phyloP scores from a whole-genome alignment of 2,113 vertebrate species.

The Misgurnus anguillicaudatus region DNA sequence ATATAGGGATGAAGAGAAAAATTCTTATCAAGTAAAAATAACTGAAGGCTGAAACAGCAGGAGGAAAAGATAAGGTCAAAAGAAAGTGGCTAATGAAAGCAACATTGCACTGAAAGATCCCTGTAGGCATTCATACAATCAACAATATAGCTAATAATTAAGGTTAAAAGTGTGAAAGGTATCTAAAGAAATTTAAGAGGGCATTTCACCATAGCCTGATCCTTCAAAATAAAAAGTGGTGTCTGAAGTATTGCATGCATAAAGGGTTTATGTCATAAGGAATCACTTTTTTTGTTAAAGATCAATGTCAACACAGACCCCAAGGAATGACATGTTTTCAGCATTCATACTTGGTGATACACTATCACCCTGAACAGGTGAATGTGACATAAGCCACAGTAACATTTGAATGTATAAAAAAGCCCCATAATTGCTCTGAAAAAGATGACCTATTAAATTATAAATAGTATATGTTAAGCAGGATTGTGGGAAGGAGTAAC shows the following conservation, averaged over 20 bases:
- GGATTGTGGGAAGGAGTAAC: no score
- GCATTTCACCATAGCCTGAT: not conserved
- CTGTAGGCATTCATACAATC: not conserved
- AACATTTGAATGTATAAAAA: conserved; percentile 2
- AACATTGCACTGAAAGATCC: not conserved
- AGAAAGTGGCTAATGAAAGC: conserved; percentile 24
- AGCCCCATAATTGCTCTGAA: not conserved
- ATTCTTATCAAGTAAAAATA: not conserved
- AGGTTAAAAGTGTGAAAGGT: not conserved
- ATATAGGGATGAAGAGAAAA: not conserved
- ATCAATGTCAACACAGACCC: no score
- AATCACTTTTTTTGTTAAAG: not conserved
- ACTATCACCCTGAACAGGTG: not conserved
- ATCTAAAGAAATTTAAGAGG: not conserved
- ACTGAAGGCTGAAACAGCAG: not conserved
- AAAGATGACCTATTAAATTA: conserved; percentile 7
- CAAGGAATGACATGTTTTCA: not conserved
- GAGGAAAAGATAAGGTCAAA: not conserved
- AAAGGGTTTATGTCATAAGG: not conserved
- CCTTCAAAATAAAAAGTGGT: not conserved
- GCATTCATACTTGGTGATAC: no score
- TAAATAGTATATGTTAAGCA: not conserved
- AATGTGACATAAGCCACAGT: not conserved
- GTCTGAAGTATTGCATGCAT: not conserved
- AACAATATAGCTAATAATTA: not conserved